Evolutionary conservation across 2,888 invertebrate species (phyloP).

Genomic region (Clistopyga incitator): DNA sequence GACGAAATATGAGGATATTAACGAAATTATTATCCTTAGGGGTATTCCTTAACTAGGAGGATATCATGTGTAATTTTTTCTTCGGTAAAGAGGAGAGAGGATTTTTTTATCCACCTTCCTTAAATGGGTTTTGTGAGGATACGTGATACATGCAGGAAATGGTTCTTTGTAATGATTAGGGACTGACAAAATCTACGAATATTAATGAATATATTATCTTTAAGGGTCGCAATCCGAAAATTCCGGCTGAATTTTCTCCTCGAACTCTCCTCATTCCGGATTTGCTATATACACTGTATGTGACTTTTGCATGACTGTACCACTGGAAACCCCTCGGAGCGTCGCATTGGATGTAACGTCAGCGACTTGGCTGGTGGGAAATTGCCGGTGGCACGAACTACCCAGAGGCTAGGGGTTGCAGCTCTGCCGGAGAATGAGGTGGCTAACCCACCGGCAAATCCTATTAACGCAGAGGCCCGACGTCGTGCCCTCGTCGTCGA

Average conservation of each 20-base stretch:
- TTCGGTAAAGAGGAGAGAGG: too few species aligned
- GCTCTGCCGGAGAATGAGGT: slow-evolving; percentile 57
- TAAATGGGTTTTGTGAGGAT: too few species aligned
- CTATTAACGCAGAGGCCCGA: slow-evolving; percentile 61
- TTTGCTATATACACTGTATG: slow-evolving; percentile 6
- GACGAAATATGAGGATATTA: neutral
- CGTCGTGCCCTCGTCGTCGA: slow-evolving; percentile 40
- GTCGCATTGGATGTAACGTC: slow-evolving; percentile 15
- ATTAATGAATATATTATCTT: too few species aligned
- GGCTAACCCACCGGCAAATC: slow-evolving; percentile 69
- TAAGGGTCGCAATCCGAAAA: neutral
- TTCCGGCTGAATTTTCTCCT: slow-evolving; percentile 13
- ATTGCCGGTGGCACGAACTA: slow-evolving; percentile 50
- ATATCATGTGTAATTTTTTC: too few species aligned
- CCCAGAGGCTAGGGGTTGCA: slow-evolving; percentile 21
- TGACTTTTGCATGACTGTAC: slow-evolving; percentile 19
- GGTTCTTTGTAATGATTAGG: too few species aligned
- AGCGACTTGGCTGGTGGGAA: slow-evolving; percentile 30
- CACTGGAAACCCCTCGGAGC: neutral
- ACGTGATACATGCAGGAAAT: too few species aligned
- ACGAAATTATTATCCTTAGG: too few species aligned
- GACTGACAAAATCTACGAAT: too few species aligned
- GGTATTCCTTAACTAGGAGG: too few species aligned
- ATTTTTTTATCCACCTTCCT: too few species aligned
- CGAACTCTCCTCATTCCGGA: neutral